Percentiles rank a stretch among this genome's conserved stretches.
Evolutionary conservation across 2,797 vertebrate species (phyloP).

Genomic region (Lagorchestes hirsutus): DNA sequence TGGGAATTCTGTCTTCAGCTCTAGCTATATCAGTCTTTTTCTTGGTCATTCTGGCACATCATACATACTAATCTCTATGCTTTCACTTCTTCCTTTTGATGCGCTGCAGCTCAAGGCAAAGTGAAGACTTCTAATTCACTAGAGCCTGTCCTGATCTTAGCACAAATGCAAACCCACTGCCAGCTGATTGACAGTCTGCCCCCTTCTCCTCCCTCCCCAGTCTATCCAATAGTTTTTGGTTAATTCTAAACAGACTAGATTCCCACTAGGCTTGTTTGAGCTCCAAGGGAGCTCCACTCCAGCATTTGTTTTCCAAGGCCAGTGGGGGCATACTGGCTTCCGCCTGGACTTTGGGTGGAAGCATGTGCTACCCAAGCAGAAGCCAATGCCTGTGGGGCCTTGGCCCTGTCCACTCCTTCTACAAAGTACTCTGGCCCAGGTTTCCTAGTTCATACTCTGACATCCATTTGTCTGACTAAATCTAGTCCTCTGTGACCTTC

Average conservation of each 20-base stretch:
- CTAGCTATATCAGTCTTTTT: too few species aligned
- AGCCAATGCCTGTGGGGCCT: background rate
- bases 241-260: conserved; percentile 9
- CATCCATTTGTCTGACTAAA: background rate
- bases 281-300: background rate
- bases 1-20: too few species aligned
- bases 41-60: background rate
- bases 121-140: background rate
- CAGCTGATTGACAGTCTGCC: background rate
- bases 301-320: background rate
- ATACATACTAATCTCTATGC: background rate
- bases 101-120: background rate
- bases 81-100: conserved; percentile 39
- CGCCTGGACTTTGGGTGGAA: background rate
- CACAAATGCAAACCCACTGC: background rate
- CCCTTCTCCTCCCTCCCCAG: background rate
- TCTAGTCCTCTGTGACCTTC: background rate
- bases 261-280: background rate
- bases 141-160: background rate
- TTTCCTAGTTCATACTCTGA: background rate
- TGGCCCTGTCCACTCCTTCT: background rate
- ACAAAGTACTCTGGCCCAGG: background rate
- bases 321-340: background rate
- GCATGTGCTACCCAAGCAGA: background rate
- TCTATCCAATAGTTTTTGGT: background rate